Evolutionary conservation across 2,888 invertebrate species (phyloP).

Genomic region (Gryllus longicercus): DNA sequence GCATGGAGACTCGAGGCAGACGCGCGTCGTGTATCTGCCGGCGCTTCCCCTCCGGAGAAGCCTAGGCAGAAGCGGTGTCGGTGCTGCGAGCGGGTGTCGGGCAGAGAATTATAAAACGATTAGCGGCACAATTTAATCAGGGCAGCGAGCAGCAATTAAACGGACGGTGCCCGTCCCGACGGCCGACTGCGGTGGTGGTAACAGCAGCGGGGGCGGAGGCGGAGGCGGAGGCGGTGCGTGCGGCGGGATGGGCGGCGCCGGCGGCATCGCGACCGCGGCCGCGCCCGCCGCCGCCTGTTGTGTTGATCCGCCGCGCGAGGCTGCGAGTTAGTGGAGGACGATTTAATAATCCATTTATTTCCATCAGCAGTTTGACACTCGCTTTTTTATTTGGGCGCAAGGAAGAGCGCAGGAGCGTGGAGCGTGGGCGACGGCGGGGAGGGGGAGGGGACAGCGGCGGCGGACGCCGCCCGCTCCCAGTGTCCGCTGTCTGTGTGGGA

Average conservation of each 20-base stretch:
- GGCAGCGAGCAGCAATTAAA: constrained; percentile 8
- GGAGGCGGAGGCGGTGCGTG: neutral
- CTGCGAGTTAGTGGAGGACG: neutral
- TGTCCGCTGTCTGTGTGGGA: neutral
- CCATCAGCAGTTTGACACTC: constrained; percentile 27
- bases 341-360: constrained; percentile 28
- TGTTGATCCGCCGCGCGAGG: constrained; percentile 2
- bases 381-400: constrained; percentile 12
- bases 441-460: neutral
- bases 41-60: neutral
- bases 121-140: constrained; percentile 2
- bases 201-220: neutral
- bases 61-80: neutral
- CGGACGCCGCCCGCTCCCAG: constrained; percentile 1
- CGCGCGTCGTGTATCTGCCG: neutral
- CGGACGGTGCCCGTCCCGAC: neutral
- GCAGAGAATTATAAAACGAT: neutral
- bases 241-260: neutral
- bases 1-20: neutral
- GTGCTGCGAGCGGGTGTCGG: neutral
- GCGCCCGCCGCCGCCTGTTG: neutral
- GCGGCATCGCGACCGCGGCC: neutral
- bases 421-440: neutral
- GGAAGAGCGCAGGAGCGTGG: neutral
- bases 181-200: neutral